These are phyloP conservation scores for Promerops cafer DNA, from an alignment of 2,113 vertebrate species.

Conservation along the genomic window DNA sequence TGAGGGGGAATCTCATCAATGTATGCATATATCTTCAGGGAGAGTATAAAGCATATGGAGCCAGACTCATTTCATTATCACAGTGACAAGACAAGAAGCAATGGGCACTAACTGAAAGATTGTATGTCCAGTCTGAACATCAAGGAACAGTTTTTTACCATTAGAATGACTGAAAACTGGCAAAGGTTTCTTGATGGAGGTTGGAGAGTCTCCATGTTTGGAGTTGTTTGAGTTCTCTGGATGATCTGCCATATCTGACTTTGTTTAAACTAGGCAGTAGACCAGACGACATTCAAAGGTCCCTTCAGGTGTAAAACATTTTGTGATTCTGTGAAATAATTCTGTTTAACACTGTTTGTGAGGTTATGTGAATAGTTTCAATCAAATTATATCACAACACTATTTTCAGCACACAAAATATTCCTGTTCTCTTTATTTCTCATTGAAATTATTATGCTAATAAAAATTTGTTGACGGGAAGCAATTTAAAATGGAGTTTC, in stretches of 20 bases:
- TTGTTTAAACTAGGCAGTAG: background rate
- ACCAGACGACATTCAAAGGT: background rate
- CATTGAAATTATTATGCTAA: background rate
- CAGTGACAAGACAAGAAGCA: background rate
- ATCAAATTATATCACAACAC: background rate
- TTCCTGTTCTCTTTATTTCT: background rate
- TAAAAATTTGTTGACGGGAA: background rate
- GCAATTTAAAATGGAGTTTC: background rate
- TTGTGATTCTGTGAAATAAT: background rate
- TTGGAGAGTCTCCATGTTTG: background rate
- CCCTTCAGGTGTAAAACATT: background rate
- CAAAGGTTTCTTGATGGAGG: background rate
- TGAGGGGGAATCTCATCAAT: background rate
- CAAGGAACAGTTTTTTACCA: background rate
- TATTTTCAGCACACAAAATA: background rate
- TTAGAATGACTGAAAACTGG: background rate
- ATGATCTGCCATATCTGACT: background rate
- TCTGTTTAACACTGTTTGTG: background rate
- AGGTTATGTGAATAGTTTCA: background rate
- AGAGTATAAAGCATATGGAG: background rate
- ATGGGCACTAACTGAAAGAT: background rate
- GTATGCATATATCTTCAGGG: background rate
- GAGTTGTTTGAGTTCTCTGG: background rate
- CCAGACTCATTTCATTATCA: background rate
- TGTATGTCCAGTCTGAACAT: background rate